Evolutionary conservation across 1,140 invertebrate species (phyloP).

Genomic region (Acyrthosiphon pisum): DNA sequence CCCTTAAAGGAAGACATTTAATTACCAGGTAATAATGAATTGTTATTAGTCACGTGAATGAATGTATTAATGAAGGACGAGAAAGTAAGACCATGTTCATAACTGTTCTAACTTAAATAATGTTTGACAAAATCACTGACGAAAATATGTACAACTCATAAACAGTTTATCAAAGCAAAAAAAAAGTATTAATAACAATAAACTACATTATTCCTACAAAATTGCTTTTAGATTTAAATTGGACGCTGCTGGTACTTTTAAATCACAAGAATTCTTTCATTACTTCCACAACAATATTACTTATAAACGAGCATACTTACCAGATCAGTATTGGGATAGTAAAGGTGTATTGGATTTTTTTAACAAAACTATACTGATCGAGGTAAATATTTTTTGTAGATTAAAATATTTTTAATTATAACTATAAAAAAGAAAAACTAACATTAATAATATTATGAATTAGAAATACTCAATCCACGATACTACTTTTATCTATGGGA

Average conservation of each 20-base stretch:
- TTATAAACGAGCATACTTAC: constrained; percentile 70
- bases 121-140: background rate
- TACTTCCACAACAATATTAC: constrained; percentile 63
- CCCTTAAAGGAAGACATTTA: constrained; percentile 71
- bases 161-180: background rate
- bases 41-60: background rate
- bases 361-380: constrained; percentile 70
- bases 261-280: constrained; percentile 70
- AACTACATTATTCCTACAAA: background rate
- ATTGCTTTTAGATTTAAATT: constrained; percentile 60
- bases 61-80: background rate
- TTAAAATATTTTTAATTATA: background rate
- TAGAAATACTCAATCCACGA: constrained; percentile 64
- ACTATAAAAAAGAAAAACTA: background rate
- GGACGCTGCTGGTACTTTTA: constrained; percentile 64
- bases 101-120: background rate
- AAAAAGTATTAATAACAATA: background rate
- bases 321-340: constrained; percentile 70
- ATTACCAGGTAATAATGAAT: constrained; percentile 66
- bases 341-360: constrained; percentile 69
- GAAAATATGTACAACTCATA: background rate
- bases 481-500: constrained; percentile 66
- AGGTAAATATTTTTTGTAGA: constrained; percentile 64
- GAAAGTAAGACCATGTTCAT: background rate
- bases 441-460: background rate